Evolutionary conservation across 2,113 vertebrate species (phyloP).

Genomic region (Eurystomus gularis): DNA sequence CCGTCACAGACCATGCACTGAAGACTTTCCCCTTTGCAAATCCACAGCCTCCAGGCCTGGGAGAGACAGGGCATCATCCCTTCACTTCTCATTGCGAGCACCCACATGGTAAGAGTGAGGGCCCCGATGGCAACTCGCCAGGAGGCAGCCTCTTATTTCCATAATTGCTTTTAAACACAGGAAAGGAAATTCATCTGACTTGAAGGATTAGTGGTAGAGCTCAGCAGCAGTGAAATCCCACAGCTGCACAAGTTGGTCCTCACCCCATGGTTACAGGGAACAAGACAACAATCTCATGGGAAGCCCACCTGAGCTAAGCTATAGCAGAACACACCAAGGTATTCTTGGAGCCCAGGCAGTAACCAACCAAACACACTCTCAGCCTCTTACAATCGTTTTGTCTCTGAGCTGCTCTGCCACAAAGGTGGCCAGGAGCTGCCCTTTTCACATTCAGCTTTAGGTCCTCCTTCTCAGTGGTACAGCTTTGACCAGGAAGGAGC

Average conservation of each 20-base stretch:
- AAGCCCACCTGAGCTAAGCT: neutral
- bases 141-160: neutral
- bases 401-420: neutral
- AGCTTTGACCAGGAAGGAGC: neutral
- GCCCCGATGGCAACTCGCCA: neutral
- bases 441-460: conserved; percentile 47
- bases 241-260: conserved; percentile 39
- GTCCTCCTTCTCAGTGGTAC: neutral
- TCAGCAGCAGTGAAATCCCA: neutral
- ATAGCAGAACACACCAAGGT: neutral
- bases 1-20: conserved; percentile 61
- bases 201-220: neutral
- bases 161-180: neutral
- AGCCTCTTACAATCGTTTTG: conserved; percentile 36
- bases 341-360: conserved; percentile 5
- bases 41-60: neutral
- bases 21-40: conserved; percentile 16
- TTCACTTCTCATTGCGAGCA: neutral
- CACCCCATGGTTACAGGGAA: neutral
- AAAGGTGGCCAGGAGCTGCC: neutral
- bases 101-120: neutral
- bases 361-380: neutral
- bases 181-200: conserved; percentile 7
- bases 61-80: neutral
- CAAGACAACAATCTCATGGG: neutral